phyloP scores from a whole-genome alignment of 2,888 invertebrate species.

The Erpobdella octoculata region DNA sequence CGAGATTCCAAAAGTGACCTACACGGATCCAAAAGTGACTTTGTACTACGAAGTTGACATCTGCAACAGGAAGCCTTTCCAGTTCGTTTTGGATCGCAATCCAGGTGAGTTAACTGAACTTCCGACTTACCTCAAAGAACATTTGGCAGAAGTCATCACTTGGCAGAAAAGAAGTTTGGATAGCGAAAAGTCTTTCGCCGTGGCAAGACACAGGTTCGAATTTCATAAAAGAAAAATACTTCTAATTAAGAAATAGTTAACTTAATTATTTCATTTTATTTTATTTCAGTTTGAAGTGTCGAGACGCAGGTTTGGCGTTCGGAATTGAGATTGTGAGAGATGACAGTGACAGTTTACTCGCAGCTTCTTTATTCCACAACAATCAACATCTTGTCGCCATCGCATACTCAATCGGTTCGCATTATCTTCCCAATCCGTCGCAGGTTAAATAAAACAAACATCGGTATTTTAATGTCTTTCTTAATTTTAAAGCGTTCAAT shows the following conservation, averaged over 20 bases:
- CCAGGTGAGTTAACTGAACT: conserved; percentile 15
- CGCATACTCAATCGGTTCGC: conserved; percentile 32
- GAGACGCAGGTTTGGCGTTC: conserved; percentile 27
- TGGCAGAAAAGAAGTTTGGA: conserved; percentile 25
- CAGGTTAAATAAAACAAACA: too few relatives aligned
- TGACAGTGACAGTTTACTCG: conserved; percentile 23
- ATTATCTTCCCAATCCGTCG: conserved; percentile 26
- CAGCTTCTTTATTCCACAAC: conserved; percentile 35
- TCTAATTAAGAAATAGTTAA: not conserved
- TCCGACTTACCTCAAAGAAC: conserved; percentile 24
- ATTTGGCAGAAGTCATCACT: conserved; percentile 8
- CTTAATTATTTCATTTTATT: too few relatives aligned
- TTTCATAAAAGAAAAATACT: not conserved
- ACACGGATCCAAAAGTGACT: conserved; percentile 34
- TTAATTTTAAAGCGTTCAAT: not conserved
- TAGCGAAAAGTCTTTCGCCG: conserved; percentile 19
- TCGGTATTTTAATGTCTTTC: not conserved
- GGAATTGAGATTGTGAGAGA: conserved; percentile 31
- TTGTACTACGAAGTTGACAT: conserved; percentile 28
- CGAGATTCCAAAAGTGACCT: conserved; percentile 32
- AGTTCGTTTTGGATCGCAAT: conserved; percentile 32
- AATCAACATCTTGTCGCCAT: conserved; percentile 32
- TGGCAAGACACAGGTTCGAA: conserved; percentile 32
- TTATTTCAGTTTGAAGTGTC: conserved; percentile 26
- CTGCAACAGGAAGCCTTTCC: conserved; percentile 25